Percentiles rank a stretch among this genome's conserved stretches.
phyloP scores from a whole-genome alignment of 2,113 vertebrate species.

The Sapajus apella region DNA sequence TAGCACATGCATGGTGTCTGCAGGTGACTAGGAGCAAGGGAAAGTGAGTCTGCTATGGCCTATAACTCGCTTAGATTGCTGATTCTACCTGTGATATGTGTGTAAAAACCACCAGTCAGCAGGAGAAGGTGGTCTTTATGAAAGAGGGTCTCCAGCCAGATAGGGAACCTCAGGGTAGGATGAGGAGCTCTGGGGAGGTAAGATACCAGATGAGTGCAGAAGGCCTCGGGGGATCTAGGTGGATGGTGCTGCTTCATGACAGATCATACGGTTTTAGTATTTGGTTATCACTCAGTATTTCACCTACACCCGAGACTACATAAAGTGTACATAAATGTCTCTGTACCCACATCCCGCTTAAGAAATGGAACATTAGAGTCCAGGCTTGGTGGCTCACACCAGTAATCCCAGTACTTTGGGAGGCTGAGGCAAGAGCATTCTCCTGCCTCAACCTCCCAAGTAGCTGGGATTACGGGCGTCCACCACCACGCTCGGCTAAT shows the following conservation, averaged over 20 bases:
- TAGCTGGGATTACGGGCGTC: no score
- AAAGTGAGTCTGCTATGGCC: not conserved
- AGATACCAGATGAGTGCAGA: not conserved
- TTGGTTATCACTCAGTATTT: not conserved
- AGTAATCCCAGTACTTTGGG: no score
- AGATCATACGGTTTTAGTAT: not conserved
- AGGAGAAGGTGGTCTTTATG: not conserved
- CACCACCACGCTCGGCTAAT: no score
- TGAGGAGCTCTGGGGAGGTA: no score
- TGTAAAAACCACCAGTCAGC: not conserved
- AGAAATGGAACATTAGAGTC: not conserved
- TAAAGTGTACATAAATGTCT: not conserved
- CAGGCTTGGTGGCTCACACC: no score
- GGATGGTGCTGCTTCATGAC: not conserved
- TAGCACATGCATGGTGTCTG: no score
- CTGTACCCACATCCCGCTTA: not conserved
- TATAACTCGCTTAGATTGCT: not conserved
- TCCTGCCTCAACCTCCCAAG: no score
- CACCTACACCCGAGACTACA: not conserved
- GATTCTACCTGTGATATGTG: not conserved
- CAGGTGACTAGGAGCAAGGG: not conserved
- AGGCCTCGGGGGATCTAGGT: not conserved
- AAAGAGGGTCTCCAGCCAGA: not conserved
- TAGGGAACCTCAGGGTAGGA: not conserved
- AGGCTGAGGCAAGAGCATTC: no score